Evolutionary conservation across 2,113 vertebrate species (phyloP), one percentile per base, ranked within the genome.

Genomic region (Casuarius casuarius): DNA sequence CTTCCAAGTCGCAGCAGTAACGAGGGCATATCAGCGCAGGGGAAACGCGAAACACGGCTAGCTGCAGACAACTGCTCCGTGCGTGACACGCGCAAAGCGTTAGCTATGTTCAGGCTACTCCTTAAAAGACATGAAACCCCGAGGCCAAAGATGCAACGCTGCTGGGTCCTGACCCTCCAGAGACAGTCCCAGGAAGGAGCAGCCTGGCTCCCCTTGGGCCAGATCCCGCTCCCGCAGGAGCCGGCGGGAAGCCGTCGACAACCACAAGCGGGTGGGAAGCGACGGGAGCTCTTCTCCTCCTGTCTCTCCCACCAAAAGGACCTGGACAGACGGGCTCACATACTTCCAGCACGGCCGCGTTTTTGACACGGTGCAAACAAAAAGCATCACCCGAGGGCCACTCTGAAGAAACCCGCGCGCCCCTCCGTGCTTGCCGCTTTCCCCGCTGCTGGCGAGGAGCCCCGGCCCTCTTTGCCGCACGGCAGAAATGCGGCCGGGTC

Each of bases 31-130:
- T 28, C 59, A 19, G 33, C 3, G 40, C 35, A 79, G 52, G 78
- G 46, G 48, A 84, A 87, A 46, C 5, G 29, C 59, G 83, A 42
- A 58, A 46, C 63, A 25, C 44, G 84, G 84, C 58, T 52, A 4
- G 18, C 67, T 74, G 28, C 35, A 26, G 13, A 29, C 35, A 29
- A 51, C 31, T 3, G 1, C 75, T 28, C 19, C 8, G 28, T 20
- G 5, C 5, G 1, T 8, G 46, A 40, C 46, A 26, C 0, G 1
- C 48, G 28, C 7, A 26, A 51, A 9, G 33, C 13, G 7, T 26
- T 31, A 48, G 48, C 9, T 0, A 0, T 19, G 8, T 58, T 62
- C 29, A 13, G 73, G 33, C 44, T 12, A 3, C 11, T 86, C 87
- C 90, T 46, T 11, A 28, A 77, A n/a, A 9, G 81, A 90, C 44